Evolutionary conservation across 2,797 vertebrate species (phyloP).

Genomic region (Phoeniculus purpureus): DNA sequence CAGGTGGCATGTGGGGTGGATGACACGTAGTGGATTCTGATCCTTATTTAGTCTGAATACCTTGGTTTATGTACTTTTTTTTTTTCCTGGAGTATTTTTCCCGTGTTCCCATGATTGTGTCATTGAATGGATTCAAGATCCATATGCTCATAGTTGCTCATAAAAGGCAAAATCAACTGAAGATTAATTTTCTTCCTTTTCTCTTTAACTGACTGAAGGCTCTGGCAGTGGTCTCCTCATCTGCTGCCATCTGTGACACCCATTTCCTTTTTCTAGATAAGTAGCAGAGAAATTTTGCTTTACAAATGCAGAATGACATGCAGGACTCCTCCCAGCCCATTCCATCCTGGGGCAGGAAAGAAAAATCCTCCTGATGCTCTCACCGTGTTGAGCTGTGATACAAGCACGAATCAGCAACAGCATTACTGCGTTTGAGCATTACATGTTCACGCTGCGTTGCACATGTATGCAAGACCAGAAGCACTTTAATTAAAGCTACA

Average conservation of each 20-base stretch:
- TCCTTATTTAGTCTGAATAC: neutral
- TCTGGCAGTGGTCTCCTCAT: neutral
- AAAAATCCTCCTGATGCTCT: neutral
- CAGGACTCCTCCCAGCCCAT: slow-evolving; percentile 14
- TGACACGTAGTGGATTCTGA: neutral
- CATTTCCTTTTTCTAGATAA: neutral
- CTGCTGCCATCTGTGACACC: neutral
- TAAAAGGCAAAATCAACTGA: neutral
- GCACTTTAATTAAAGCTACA: neutral
- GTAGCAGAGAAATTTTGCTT: neutral
- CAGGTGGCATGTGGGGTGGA: neutral
- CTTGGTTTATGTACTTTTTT: neutral
- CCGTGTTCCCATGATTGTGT: neutral
- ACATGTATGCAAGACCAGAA: neutral
- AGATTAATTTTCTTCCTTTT: neutral
- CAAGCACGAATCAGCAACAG: neutral
- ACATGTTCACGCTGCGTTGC: neutral
- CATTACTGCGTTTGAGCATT: rapidly evolving
- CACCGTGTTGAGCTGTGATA: neutral
- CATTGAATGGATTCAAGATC: neutral
- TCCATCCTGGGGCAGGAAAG: neutral
- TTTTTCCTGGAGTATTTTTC: neutral
- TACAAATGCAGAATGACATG: neutral
- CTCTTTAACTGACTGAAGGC: neutral
- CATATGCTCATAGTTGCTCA: neutral